Conservation (phyloP, 2,113 vertebrate genomes). For the Axis porcinus region DNA sequence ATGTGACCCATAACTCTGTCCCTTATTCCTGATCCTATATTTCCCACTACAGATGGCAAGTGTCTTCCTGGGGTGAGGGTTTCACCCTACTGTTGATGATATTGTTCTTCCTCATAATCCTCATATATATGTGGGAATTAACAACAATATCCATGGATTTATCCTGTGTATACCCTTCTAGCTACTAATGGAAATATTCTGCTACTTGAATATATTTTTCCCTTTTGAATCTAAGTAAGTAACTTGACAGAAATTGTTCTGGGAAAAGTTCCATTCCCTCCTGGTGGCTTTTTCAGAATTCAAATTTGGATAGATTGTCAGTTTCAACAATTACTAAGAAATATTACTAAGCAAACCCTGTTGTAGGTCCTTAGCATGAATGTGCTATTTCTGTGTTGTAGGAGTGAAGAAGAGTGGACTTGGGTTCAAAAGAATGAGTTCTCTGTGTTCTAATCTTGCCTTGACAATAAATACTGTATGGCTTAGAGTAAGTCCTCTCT, state of each 20-base stretch:
- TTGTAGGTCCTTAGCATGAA: background rate
- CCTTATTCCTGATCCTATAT: background rate
- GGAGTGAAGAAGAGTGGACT: background rate
- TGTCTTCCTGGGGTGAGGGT: background rate
- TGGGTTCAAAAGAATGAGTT: background rate
- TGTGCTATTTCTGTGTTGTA: background rate
- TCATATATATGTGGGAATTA: background rate
- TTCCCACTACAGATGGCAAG: background rate
- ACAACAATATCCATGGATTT: background rate
- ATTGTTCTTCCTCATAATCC: background rate
- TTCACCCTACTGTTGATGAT: background rate
- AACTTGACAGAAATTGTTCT: background rate
- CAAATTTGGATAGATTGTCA: background rate
- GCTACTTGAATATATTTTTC: background rate
- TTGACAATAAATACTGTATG: background rate
- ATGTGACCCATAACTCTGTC: background rate
- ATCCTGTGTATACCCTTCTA: background rate
- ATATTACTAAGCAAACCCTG: background rate
- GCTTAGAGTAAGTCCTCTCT: background rate
- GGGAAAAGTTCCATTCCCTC: background rate
- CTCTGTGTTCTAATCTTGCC: background rate
- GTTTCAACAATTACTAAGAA: background rate
- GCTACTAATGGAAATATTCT: background rate
- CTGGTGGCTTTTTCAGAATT: background rate
- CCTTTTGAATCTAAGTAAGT: background rate